A percentile compares a stretch with the other conserved stretches of the same genome.
Evolutionary conservation across 2,888 invertebrate species (phyloP).

Genomic region (Cerceris ruficornis): DNA sequence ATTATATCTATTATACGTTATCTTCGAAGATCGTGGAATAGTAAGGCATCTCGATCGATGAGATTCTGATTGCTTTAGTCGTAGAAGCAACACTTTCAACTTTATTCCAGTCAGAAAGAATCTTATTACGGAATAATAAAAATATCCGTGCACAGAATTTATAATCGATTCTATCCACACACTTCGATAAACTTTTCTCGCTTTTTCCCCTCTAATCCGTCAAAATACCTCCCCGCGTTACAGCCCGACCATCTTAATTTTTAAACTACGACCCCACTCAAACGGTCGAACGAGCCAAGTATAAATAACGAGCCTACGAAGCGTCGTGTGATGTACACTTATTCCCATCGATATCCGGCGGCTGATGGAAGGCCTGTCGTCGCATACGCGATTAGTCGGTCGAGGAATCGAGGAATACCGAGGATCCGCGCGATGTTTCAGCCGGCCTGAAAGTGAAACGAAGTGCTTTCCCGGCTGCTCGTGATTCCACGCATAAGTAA

Average conservation of each 20-base stretch:
- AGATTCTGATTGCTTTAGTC: too few relatives aligned
- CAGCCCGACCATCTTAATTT: neutral
- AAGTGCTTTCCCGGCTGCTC: conserved; percentile 33
- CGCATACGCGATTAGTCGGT: conserved; percentile 43
- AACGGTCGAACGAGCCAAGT: neutral
- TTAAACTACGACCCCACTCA: neutral
- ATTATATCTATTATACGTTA: too few relatives aligned
- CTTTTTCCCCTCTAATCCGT: too few relatives aligned
- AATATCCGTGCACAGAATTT: too few relatives aligned
- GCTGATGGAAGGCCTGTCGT: conserved; percentile 61
- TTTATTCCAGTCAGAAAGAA: too few relatives aligned
- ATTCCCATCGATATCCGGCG: conserved; percentile 54
- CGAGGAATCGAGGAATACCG: conserved; percentile 11
- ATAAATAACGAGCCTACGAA: conserved; percentile 13
- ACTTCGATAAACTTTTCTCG: too few relatives aligned
- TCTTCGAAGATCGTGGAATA: too few relatives aligned
- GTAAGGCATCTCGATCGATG: too few relatives aligned
- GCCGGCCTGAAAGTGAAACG: conserved; percentile 52
- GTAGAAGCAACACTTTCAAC: too few relatives aligned
- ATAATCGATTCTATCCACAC: too few relatives aligned
- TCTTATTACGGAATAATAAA: too few relatives aligned
- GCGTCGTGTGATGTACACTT: conserved; percentile 30
- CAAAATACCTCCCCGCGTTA: too few relatives aligned
- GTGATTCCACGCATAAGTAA: conserved; percentile 65
- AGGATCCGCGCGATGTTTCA: conserved; percentile 17